Conservation (phyloP, 2,888 invertebrate species). For the Synergus gifuensis region DNA sequence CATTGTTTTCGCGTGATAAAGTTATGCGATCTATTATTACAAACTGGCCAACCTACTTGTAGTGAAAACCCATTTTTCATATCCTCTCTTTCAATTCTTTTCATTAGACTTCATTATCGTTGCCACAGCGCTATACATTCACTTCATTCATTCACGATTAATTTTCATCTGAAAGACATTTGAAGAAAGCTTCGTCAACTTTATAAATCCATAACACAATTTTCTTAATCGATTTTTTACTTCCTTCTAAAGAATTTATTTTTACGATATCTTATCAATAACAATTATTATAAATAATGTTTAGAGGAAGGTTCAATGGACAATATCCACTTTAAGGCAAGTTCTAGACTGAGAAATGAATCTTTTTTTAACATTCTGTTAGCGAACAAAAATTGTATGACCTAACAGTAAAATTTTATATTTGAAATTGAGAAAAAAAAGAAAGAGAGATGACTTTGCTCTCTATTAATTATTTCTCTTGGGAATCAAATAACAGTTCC, state of each 20-base stretch:
- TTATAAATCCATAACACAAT: background rate
- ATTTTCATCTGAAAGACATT: constrained; percentile 52
- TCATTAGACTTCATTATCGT: constrained; percentile 4
- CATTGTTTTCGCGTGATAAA: constrained; percentile 27
- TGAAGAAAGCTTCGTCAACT: constrained; percentile 31
- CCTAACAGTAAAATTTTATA: too few species aligned
- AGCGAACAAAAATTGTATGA: too few species aligned
- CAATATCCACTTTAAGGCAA: too few species aligned
- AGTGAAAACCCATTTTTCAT: background rate
- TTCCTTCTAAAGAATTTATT: background rate
- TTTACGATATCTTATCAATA: background rate
- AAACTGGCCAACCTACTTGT: background rate
- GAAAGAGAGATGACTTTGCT: too few species aligned
- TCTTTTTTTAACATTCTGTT: too few species aligned
- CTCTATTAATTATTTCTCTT: too few species aligned
- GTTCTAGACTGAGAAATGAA: too few species aligned
- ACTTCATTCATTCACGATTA: background rate
- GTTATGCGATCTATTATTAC: background rate
- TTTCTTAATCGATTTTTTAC: background rate
- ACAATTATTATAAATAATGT: too few species aligned
- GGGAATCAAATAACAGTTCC: too few species aligned
- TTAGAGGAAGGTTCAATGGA: too few species aligned
- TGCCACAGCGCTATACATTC: background rate
- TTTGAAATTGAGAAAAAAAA: too few species aligned
- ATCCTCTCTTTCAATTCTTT: background rate